phyloP scores from a whole-genome alignment of 2,888 invertebrate genomes.

The Eristalis intricaria region DNA sequence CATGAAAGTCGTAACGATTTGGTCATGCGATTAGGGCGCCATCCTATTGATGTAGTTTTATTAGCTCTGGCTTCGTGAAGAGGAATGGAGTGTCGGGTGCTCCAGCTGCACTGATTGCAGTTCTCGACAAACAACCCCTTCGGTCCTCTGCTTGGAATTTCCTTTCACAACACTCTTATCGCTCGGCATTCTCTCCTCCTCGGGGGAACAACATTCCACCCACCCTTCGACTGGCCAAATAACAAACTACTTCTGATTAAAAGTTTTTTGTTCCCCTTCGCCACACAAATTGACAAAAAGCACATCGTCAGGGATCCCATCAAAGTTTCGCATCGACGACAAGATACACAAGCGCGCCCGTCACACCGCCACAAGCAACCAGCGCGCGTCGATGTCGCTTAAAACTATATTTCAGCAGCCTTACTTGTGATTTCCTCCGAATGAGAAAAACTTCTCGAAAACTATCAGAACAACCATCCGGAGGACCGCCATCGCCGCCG shows the following conservation, averaged over 20 bases:
- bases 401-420: slow-evolving; percentile 1
- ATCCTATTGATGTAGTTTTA: neutral
- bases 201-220: too few relatives aligned
- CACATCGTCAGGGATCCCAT: slow-evolving; percentile 12
- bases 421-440: slow-evolving; percentile 23
- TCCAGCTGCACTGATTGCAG: too few relatives aligned
- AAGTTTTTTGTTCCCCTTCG: neutral
- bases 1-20: slow-evolving; percentile 44
- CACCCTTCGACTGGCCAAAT: neutral
- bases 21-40: slow-evolving; percentile 18
- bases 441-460: slow-evolving; percentile 21
- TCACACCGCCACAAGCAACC: neutral
- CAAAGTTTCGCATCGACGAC: slow-evolving; percentile 8
- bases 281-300: slow-evolving; percentile 17
- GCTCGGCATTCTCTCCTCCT: too few relatives aligned
- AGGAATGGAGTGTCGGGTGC: too few relatives aligned
- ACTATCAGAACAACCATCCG: slow-evolving; percentile 23
- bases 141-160: too few relatives aligned
- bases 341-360: neutral
- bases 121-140: too few relatives aligned
- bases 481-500: slow-evolving; percentile 23
- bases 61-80: neutral
- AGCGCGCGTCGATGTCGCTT: neutral
- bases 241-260: neutral
- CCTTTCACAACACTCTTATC: too few relatives aligned